Conservation (phyloP, 1,140 invertebrate species). For the Pissodes strobi region DNA sequence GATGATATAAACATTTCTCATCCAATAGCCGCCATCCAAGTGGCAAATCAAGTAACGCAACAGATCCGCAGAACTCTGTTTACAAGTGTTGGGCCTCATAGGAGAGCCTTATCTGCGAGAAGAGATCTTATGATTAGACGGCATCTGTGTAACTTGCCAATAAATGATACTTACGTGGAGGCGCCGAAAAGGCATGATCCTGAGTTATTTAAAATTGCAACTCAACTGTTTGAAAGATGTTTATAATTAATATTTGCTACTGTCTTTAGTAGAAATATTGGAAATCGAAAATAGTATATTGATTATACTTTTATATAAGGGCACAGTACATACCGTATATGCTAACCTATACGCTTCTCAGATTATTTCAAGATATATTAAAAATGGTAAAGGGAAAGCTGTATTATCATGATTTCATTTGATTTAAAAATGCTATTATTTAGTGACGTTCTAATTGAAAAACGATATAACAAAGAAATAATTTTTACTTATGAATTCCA, state of each 20-base stretch:
- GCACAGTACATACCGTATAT: slow-evolving; percentile 16
- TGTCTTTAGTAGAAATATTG: too few species aligned
- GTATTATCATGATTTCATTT: too few species aligned
- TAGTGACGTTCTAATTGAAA: too few species aligned
- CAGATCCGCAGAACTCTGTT: slow-evolving; percentile 57
- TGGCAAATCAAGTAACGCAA: slow-evolving; percentile 55
- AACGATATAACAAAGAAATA: too few species aligned
- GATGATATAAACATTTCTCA: slow-evolving; percentile 52
- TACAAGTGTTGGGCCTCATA: slow-evolving; percentile 58
- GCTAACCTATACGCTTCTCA: neutral
- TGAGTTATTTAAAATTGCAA: slow-evolving; percentile 51
- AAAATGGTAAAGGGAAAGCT: too few species aligned
- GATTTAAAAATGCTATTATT: too few species aligned
- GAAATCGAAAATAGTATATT: slow-evolving; percentile 26
- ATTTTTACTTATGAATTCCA: too few species aligned
- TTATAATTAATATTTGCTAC: too few species aligned
- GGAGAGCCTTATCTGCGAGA: slow-evolving; percentile 66
- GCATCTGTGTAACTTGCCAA: slow-evolving; percentile 65
- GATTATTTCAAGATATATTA: too few species aligned
- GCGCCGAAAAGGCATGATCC: slow-evolving; percentile 47
- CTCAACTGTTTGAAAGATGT: slow-evolving; percentile 50
- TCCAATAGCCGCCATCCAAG: slow-evolving; percentile 67
- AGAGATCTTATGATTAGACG: slow-evolving; percentile 67
- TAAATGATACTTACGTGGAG: slow-evolving; percentile 58
- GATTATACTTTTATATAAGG: slow-evolving; percentile 63